Evolutionary conservation across 2,113 vertebrate genomes (phyloP).

Genomic region (Perognathus longimembris): DNA sequence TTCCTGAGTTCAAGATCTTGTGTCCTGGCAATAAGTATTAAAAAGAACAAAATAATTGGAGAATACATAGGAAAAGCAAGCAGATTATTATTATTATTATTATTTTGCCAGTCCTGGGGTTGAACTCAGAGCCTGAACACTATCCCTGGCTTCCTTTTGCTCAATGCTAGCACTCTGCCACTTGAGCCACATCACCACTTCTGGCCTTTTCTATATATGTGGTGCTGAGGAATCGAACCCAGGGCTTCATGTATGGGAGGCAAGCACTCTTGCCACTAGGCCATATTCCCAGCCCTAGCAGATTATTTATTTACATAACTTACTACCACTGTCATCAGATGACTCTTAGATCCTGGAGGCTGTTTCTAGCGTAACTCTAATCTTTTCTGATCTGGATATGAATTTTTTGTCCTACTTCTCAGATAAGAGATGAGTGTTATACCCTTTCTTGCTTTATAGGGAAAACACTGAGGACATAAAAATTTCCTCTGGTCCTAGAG

Average conservation of each 20-base stretch:
- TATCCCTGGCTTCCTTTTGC: too few species aligned
- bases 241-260: too few species aligned
- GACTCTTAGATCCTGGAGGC: not conserved
- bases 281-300: too few species aligned
- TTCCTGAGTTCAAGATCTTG: not conserved
- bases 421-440: not conserved
- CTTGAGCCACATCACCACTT: too few species aligned
- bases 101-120: too few species aligned
- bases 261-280: too few species aligned
- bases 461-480: conserved; percentile 42
- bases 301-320: not conserved
- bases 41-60: not conserved
- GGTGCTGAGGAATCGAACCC: too few species aligned
- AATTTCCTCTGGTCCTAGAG: not conserved
- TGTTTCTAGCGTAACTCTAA: not conserved
- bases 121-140: too few species aligned
- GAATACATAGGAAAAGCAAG: conserved; percentile 34
- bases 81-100: not conserved
- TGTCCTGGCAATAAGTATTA: not conserved
- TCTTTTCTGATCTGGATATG: not conserved
- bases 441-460: not conserved
- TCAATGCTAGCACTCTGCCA: too few species aligned
- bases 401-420: conserved; percentile 15
- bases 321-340: not conserved
- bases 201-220: too few species aligned